Conservation (phyloP, 2,113 vertebrate genomes). For the Macaca fascicularis region T2T-MFA8v1.1 NC_088378.1:60267501-60268000, state of each 20-base stretch:
- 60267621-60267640: not conserved
- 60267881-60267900: no score
- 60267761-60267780: not conserved
- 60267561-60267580: not conserved
- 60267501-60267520: not conserved
- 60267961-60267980: not conserved
- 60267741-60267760: no score
- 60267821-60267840: not conserved
- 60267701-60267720: not conserved
- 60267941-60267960: not conserved
- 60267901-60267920: not conserved
- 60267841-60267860: not conserved
- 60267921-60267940: not conserved
- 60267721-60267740: not conserved
- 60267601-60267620: not conserved
- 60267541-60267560: not conserved
- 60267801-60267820: not conserved
- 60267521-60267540: not conserved
- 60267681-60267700: no score
- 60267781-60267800: not conserved
- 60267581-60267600: not conserved
- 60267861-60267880: not conserved
- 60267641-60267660: not conserved
- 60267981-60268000: not conserved
- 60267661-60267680: not conserved